Conservation (phyloP, 1,140 invertebrate genomes). For the Cardiocondyla obscurior region DNA sequence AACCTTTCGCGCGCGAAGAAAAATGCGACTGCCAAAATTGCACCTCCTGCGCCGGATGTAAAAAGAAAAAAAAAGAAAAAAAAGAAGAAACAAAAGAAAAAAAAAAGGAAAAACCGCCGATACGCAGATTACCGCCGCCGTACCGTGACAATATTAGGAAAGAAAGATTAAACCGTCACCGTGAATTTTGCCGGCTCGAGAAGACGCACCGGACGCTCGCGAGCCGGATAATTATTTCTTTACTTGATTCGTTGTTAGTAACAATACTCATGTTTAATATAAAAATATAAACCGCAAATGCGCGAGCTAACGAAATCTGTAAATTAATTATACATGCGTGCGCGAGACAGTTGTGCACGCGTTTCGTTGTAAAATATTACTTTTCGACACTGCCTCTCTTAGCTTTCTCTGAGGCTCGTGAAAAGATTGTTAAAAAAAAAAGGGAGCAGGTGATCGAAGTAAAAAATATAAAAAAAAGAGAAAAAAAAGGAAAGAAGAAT, state of each 20-base stretch:
- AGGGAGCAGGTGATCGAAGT: conserved; percentile 46
- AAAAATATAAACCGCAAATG: too few species aligned
- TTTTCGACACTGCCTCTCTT: background rate
- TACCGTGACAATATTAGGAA: conserved; percentile 42
- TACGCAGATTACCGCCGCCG: conserved; percentile 24
- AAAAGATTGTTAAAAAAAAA: conserved; percentile 43
- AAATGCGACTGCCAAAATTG: conserved; percentile 68
- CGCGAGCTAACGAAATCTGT: background rate
- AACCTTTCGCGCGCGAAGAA: conserved; percentile 71
- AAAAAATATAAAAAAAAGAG: conserved; percentile 44
- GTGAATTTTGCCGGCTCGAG: background rate
- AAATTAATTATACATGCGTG: background rate
- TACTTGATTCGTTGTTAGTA: background rate
- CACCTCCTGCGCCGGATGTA: conserved; percentile 25
- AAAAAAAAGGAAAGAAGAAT: conserved; percentile 37
- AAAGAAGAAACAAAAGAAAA: too few species aligned
- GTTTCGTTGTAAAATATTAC: conserved; percentile 5
- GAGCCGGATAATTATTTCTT: background rate
- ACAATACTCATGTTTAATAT: too few species aligned
- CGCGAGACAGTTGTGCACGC: background rate
- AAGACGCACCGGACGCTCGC: too few species aligned
- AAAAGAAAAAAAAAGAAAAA: too few species aligned
- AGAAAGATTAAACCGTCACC: conserved; percentile 28
- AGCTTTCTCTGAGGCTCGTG: background rate
- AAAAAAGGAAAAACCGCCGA: conserved; percentile 32